These are phyloP conservation scores for Heterochromis multidens DNA, from an alignment of 2,113 vertebrate species.

Conservation along the genomic window DNA sequence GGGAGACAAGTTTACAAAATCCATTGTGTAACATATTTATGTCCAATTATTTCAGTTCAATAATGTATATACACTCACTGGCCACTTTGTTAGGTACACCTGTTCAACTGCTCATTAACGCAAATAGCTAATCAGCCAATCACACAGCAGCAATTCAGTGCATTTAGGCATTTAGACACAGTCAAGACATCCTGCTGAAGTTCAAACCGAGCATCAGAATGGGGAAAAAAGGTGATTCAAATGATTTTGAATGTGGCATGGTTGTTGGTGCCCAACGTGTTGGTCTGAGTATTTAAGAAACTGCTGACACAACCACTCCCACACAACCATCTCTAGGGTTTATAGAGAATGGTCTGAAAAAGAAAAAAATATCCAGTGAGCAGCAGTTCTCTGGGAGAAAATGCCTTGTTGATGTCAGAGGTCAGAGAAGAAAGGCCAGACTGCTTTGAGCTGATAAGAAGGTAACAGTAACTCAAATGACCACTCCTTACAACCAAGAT, in stretches of 20 bases:
- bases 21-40: no score
- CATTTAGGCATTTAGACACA: neutral
- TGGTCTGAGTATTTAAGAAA: neutral
- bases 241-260: rapidly evolving
- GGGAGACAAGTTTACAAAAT: no score
- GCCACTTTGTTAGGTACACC: neutral
- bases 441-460: neutral
- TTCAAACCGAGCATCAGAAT: neutral
- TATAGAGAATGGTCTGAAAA: neutral
- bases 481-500: neutral
- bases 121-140: neutral
- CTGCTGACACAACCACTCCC: no score
- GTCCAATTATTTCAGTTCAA: neutral
- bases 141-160: neutral
- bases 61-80: neutral
- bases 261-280: neutral
- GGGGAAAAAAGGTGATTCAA: neutral
- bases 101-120: neutral
- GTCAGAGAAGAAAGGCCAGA: neutral
- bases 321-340: neutral
- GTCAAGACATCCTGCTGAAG: neutral
- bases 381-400: neutral
- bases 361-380: neutral
- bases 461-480: neutral
- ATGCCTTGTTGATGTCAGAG: neutral